Evolutionary conservation across 2,888 invertebrate species (phyloP).

Genomic region (Hemaris fuciformis): DNA sequence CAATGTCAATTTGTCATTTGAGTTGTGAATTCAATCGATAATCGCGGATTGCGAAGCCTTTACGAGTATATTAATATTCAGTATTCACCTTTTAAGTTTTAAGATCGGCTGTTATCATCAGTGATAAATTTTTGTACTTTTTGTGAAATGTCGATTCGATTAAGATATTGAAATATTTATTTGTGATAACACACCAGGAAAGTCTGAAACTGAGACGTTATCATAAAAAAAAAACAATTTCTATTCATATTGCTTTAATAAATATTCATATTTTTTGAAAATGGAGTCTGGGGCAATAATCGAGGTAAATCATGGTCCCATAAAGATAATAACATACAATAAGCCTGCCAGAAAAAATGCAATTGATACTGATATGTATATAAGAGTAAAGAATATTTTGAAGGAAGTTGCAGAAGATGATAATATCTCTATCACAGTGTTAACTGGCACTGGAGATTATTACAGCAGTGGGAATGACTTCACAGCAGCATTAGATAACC

Average conservation of each 20-base stretch:
- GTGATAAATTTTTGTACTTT: background rate
- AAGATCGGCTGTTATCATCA: background rate
- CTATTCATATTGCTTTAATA: too few relatives aligned
- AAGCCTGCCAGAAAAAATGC: conserved; percentile 92
- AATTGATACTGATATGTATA: conserved; percentile 85
- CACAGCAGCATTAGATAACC: conserved; percentile 25
- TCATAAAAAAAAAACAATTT: too few relatives aligned
- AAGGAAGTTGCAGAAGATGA: conserved; percentile 86
- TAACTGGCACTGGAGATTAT: conserved; percentile 91
- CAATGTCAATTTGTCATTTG: too few relatives aligned
- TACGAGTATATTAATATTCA: too few relatives aligned
- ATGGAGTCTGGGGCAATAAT: conserved; percentile 47
- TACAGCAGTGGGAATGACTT: conserved; percentile 94
- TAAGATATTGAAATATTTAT: too few relatives aligned
- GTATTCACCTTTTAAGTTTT: background rate
- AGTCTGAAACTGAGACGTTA: too few relatives aligned
- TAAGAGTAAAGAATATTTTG: conserved; percentile 83
- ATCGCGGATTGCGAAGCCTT: too few relatives aligned
- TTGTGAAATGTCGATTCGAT: too few relatives aligned
- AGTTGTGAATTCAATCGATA: too few relatives aligned
- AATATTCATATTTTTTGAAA: background rate
- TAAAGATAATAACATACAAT: conserved; percentile 84
- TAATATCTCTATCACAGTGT: conserved; percentile 84
- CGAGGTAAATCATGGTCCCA: conserved; percentile 45
- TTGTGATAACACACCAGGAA: too few relatives aligned